A percentile compares a stretch with the other conserved stretches of the same genome.
phyloP scores from a whole-genome alignment of 2,888 invertebrate species.

The Parthenolecanium corni region DNA sequence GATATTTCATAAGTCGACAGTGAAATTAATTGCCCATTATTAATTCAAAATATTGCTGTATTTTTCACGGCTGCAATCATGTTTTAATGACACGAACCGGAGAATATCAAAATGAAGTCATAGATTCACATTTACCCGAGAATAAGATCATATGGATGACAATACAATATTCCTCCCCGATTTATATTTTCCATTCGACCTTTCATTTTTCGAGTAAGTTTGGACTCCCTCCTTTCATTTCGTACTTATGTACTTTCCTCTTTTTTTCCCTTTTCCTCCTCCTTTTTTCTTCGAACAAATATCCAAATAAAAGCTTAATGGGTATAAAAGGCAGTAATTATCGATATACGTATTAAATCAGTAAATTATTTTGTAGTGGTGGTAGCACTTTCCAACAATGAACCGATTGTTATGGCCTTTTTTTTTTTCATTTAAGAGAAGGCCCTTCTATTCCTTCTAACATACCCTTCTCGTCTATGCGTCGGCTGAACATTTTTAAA shows the following conservation, averaged over 20 bases:
- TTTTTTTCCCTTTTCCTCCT: background rate
- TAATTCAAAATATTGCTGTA: too few species aligned
- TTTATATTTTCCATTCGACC: background rate
- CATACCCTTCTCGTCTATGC: background rate
- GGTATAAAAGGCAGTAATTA: slow-evolving; percentile 26
- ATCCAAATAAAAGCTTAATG: slow-evolving; percentile 19
- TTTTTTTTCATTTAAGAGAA: slow-evolving; percentile 13
- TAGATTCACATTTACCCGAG: too few species aligned
- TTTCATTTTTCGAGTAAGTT: background rate
- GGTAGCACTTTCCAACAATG: slow-evolving; percentile 26
- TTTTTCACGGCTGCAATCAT: too few species aligned
- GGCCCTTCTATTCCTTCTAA: slow-evolving; percentile 7
- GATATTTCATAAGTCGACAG: too few species aligned
- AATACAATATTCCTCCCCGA: too few species aligned
- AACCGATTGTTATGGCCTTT: slow-evolving; percentile 26
- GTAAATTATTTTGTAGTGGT: slow-evolving; percentile 27
- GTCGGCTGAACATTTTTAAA: slow-evolving; percentile 20
- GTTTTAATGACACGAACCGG: too few species aligned
- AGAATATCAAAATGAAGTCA: too few species aligned
- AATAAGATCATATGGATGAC: too few species aligned
- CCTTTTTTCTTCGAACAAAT: background rate
- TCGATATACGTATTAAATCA: slow-evolving; percentile 28
- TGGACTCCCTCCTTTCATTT: background rate
- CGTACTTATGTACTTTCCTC: background rate
- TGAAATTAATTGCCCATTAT: too few species aligned